Conservation (phyloP, 2,113 vertebrate species). For the Cepphus grylle region DNA sequence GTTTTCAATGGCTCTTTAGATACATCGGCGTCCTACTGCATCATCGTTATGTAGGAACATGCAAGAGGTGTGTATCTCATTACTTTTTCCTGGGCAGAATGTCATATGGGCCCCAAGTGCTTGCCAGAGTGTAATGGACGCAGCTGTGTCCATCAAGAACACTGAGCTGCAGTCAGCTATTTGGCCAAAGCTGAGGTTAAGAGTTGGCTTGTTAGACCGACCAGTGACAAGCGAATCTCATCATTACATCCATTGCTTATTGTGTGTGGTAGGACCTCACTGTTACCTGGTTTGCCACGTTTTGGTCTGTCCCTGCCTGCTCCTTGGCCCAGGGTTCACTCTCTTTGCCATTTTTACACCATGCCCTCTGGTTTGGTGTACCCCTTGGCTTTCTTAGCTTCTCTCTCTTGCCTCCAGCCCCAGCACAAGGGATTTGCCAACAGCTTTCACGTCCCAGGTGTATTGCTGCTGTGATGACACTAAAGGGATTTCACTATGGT, state of each 20-base stretch:
- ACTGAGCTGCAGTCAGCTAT: neutral
- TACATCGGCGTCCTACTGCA: neutral
- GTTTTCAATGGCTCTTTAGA: neutral
- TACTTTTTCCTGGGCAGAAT: neutral
- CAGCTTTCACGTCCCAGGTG: neutral
- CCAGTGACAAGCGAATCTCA: rapidly evolving
- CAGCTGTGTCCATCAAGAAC: neutral
- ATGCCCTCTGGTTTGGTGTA: neutral
- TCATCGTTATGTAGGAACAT: neutral
- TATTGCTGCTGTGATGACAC: neutral
- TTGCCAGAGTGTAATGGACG: neutral
- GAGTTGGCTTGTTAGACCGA: neutral
- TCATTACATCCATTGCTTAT: neutral
- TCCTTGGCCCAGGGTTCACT: neutral
- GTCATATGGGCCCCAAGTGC: neutral
- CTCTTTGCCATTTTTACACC: neutral
- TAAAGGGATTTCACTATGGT: neutral
- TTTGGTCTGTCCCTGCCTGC: neutral
- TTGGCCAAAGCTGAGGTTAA: neutral
- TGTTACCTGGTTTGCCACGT: neutral
- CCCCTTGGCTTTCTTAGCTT: neutral
- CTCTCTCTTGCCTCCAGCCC: neutral
- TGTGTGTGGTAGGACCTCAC: neutral
- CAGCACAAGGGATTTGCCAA: neutral
- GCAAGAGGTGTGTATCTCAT: neutral